Conservation (phyloP, 2,113 vertebrate genomes). For the Leucosticte australis region DNA sequence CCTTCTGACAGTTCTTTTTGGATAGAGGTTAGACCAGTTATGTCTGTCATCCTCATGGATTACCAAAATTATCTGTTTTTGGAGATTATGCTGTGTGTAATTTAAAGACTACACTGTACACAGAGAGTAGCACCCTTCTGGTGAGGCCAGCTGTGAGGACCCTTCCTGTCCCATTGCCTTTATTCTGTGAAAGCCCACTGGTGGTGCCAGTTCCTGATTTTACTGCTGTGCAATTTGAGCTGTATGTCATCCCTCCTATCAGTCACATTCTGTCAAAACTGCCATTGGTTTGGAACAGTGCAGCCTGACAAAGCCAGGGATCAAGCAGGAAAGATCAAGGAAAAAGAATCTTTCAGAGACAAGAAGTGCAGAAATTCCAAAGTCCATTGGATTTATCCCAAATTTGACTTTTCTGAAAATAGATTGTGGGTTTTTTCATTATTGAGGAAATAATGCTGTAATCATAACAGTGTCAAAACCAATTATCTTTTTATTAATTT, state of each 20-base stretch:
- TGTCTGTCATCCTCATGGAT: rapidly evolving
- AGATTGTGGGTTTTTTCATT: background rate
- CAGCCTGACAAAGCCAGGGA: background rate
- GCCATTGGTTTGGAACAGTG: background rate
- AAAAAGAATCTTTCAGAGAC: background rate
- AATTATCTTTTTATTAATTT: background rate
- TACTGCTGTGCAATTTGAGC: background rate
- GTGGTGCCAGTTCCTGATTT: background rate
- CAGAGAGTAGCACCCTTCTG: background rate
- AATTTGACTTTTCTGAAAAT: background rate
- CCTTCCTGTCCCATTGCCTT: background rate
- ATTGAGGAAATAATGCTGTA: background rate
- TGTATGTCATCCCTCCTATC: rapidly evolving
- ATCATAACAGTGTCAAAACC: background rate
- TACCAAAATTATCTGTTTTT: background rate
- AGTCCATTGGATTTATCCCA: background rate
- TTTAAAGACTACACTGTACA: background rate
- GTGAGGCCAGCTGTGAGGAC: background rate
- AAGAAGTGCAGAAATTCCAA: background rate
- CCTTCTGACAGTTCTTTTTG: background rate
- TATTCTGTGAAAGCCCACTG: background rate
- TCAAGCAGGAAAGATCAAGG: background rate
- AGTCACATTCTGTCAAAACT: background rate
- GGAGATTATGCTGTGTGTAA: background rate
- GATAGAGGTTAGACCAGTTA: background rate